Evolutionary conservation across 2,113 vertebrate genomes (phyloP).

Genomic region (Hippocampus barbouri): DNA sequence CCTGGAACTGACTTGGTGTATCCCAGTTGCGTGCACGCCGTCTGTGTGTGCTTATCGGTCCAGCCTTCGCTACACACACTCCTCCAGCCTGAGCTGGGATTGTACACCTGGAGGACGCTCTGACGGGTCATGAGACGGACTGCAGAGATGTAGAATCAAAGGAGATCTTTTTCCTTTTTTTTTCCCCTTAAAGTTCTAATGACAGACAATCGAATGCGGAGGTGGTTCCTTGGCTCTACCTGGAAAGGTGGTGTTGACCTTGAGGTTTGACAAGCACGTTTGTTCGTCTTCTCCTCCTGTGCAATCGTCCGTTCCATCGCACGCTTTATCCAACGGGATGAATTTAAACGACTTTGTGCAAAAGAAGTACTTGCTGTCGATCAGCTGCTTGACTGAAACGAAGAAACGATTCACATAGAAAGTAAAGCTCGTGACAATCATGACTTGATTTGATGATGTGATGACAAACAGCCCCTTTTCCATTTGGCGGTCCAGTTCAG

Average conservation of each 20-base stretch:
- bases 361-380: conserved; percentile 80
- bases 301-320: conserved; percentile 78
- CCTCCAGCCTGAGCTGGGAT: conserved; percentile 66
- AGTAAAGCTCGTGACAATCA: background rate
- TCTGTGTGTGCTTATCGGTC: conserved; percentile 67
- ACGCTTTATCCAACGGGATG: conserved; percentile 70
- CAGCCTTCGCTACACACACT: conserved; percentile 80
- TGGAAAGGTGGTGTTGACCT: conserved; percentile 63
- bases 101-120: conserved; percentile 79
- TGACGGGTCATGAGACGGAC: conserved; percentile 64
- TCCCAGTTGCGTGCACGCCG: conserved; percentile 81
- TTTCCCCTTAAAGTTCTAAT: background rate
- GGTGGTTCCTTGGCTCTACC: conserved; percentile 40
- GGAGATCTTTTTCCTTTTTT: conserved; percentile 10
- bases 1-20: conserved; percentile 73
- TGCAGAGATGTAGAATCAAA: conserved; percentile 19
- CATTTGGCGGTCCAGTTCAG: background rate
- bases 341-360: conserved; percentile 77
- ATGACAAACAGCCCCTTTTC: background rate
- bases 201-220: background rate
- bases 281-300: conserved; percentile 78
- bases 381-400: conserved; percentile 73
- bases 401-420: background rate
- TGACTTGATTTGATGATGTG: background rate
- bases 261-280: conserved; percentile 64